Evolutionary conservation across 2,888 invertebrate genomes (phyloP).

Genomic region (Agrenia bidenticulata): DNA sequence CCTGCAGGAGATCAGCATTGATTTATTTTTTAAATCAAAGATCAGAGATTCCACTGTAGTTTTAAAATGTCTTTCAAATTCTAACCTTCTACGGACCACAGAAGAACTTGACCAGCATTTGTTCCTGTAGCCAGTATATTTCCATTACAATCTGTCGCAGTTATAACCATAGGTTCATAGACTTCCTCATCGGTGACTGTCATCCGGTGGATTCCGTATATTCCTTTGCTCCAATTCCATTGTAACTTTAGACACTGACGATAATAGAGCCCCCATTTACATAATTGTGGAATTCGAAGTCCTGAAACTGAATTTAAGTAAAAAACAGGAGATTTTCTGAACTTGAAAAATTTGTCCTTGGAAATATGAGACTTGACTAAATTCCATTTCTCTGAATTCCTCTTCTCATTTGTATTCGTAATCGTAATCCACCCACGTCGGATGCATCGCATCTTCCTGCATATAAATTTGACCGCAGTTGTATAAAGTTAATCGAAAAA

Average conservation of each 20-base stretch:
- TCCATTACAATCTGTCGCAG: slow-evolving; percentile 20
- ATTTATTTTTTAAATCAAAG: not conserved
- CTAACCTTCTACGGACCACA: slow-evolving; percentile 33
- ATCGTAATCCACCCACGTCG: slow-evolving; percentile 14
- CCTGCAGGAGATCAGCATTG: slow-evolving; percentile 15
- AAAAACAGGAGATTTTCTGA: slow-evolving; percentile 26
- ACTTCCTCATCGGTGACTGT: not conserved
- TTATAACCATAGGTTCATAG: not conserved
- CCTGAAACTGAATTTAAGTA: slow-evolving; percentile 9
- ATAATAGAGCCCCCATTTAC: slow-evolving; percentile 34
- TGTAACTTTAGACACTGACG: slow-evolving; percentile 26
- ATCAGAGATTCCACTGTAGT: too few relatives aligned
- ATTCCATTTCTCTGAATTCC: slow-evolving; percentile 8
- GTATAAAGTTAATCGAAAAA: too few relatives aligned
- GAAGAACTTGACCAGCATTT: slow-evolving; percentile 21
- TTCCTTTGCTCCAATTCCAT: slow-evolving; percentile 30
- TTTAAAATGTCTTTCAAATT: too few relatives aligned
- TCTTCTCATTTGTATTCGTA: not conserved
- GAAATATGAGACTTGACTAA: slow-evolving; percentile 16
- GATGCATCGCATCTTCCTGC: slow-evolving; percentile 21
- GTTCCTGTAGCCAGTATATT: slow-evolving; percentile 25
- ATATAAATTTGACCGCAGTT: too few relatives aligned
- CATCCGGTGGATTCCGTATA: slow-evolving; percentile 24
- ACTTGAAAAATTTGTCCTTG: not conserved
- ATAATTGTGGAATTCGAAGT: slow-evolving; percentile 4